Conservation (phyloP, 1,140 invertebrate genomes). For the Calliphora vicina region DNA sequence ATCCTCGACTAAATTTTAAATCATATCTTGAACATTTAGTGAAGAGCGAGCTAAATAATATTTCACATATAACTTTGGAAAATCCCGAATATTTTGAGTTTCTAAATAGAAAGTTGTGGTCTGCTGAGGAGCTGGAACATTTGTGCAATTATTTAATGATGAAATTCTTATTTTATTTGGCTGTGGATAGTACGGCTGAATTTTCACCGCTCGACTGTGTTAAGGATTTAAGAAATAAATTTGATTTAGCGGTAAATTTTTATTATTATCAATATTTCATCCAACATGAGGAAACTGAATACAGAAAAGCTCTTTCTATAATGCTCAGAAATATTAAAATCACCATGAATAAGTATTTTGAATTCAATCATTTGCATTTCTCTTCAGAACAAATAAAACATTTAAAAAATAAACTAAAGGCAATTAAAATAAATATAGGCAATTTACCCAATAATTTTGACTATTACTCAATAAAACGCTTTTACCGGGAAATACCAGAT, state of each 20-base stretch:
- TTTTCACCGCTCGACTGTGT: background rate
- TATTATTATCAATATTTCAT: background rate
- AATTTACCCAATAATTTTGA: background rate
- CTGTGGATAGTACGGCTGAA: background rate
- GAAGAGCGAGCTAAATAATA: background rate
- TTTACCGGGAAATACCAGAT: background rate
- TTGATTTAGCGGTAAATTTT: background rate
- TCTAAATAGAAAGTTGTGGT: background rate
- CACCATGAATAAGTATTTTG: background rate
- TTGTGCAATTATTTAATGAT: background rate
- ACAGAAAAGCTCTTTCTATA: background rate
- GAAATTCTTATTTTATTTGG: background rate
- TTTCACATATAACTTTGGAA: background rate
- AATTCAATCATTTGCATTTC: background rate
- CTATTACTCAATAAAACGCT: background rate
- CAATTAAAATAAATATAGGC: background rate
- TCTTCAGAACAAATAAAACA: background rate
- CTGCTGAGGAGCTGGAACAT: background rate
- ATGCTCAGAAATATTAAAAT: background rate
- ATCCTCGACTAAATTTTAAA: background rate
- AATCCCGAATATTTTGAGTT: background rate
- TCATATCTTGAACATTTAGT: background rate
- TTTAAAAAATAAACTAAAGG: background rate
- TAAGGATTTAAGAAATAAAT: background rate
- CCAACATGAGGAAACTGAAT: background rate